phyloP scores from a whole-genome alignment of 1,140 invertebrate species.

The Gonatopus flavifemur region DNA sequence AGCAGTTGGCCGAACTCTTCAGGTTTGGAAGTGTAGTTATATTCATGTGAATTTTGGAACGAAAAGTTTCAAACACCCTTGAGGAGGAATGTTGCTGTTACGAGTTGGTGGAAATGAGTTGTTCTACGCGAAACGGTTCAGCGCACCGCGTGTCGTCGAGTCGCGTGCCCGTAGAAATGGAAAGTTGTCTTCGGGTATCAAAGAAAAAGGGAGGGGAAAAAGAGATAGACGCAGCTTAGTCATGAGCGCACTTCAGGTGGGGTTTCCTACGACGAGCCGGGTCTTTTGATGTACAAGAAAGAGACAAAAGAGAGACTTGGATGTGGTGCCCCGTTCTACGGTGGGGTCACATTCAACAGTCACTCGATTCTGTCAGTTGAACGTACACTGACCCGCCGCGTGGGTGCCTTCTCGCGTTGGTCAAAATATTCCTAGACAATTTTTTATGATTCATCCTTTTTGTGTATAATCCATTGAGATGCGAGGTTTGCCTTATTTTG shows the following conservation, averaged over 20 bases:
- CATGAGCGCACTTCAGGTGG: too few relatives aligned
- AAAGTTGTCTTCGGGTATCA: slow-evolving; percentile 50
- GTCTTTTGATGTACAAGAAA: slow-evolving; percentile 23
- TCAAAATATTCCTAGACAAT: too few relatives aligned
- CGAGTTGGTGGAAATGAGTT: too few relatives aligned
- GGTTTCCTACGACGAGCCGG: too few relatives aligned
- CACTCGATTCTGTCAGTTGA: slow-evolving; percentile 17
- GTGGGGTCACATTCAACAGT: slow-evolving; percentile 26
- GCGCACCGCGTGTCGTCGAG: not conserved
- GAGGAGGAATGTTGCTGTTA: too few relatives aligned
- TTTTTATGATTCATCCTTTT: not conserved
- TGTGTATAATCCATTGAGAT: slow-evolving; percentile 1
- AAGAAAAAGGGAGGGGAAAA: too few relatives aligned
- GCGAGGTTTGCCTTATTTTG: slow-evolving; percentile 13
- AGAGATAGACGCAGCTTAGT: too few relatives aligned
- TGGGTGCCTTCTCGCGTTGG: slow-evolving; percentile 1
- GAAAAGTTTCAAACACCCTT: too few relatives aligned
- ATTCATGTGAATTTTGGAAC: too few relatives aligned
- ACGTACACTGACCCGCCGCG: slow-evolving; percentile 3
- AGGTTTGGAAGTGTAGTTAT: too few relatives aligned
- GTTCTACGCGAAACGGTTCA: too few relatives aligned
- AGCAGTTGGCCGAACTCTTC: too few relatives aligned
- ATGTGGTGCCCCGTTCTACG: slow-evolving; percentile 17
- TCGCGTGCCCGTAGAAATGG: slow-evolving; percentile 41
- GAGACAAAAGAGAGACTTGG: slow-evolving; percentile 19